Base-by-base conservation (phyloP, 1,140 invertebrate genomes). In the Epicauta chinensis region DNA sequence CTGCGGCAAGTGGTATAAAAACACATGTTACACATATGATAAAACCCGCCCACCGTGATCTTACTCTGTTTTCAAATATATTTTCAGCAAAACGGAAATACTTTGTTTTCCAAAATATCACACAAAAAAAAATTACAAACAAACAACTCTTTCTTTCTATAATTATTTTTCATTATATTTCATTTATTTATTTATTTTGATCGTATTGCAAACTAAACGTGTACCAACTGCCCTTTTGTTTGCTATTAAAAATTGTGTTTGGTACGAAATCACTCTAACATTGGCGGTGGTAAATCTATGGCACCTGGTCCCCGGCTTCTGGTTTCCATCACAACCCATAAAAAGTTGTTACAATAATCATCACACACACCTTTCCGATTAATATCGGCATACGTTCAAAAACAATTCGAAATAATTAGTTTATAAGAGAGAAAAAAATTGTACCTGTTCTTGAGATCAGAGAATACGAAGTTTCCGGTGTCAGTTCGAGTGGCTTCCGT, bases 1-100 rank as follows among this genome's bases (percentile, higher is more conserved):
- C 44, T 38, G 16, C 37, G 53, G 54, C 54, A 56, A 56, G 54
- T 56, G 54, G 49, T 23, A 43, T 35, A 52, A 48, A 51, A 51
- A 56, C 54, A 56, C 54, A 52, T 56, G 54, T 48, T 56, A 43
- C 42, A 17, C 54, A 56, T 47, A 38, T 56, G 54, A 51, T 44
- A 42, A 32, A 48, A 23, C 7, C 23, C 23, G 30, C 7, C 17
- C 46, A 49, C 23, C 32, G 39, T 15, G n/a, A 31, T 16, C 38
- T 37, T 47, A 37, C 34, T 31, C 15, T 47, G 44, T 47, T 49
- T 23, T 23, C 23, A 23, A 23, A 7, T 49, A 13, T 38, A 39
- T 49, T 35, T 29, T 40, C 23, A 49, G 32, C 17, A 39, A 49
- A 49, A 39, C 46, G 46, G 46, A 49, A 49, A 49, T 49, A 30